Evolutionary conservation across 2,888 invertebrate species (phyloP).

Genomic region (Maniola hyperantus): DNA sequence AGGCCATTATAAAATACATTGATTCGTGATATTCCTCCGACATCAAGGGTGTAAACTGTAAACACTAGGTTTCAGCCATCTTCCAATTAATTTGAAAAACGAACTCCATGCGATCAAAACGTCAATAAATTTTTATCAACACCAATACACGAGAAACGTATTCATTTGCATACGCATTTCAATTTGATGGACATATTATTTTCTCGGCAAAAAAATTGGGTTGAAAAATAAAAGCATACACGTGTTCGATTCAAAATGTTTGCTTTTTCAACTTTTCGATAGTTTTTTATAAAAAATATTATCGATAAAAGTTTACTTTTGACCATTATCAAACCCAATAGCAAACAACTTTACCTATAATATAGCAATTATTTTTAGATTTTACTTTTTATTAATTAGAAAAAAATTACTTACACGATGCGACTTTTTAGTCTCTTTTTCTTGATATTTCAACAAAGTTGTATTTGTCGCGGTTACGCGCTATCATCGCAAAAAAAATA

Average conservation of each 20-base stretch:
- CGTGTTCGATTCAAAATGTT: conserved; percentile 1
- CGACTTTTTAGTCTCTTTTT: too few species aligned
- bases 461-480: too few species aligned
- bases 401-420: too few species aligned
- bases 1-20: too few species aligned
- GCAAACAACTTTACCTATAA: neutral
- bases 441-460: too few species aligned
- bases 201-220: conserved; percentile 16
- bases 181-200: conserved; percentile 19
- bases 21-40: too few species aligned
- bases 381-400: too few species aligned
- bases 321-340: neutral
- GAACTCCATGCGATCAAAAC: conserved; percentile 13
- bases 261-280: neutral
- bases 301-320: neutral
- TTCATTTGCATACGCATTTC: conserved; percentile 25
- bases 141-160: conserved; percentile 14
- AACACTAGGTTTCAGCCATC: conserved; percentile 2
- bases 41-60: neutral
- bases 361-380: neutral
- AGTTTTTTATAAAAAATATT: neutral
- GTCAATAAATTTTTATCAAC: conserved; percentile 31
- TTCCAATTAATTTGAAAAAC: neutral
- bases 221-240: conserved; percentile 18
- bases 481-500: too few species aligned